Evolutionary conservation across 2,113 vertebrate genomes (phyloP).

Genomic region (mouse (Mus musculus)): GRCm39 chr9:70116501-70117000

Average conservation of each 20-base stretch:
- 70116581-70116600: neutral
- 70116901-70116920: neutral
- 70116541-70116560: neutral
- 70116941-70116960: constrained; percentile 34
- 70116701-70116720: neutral
- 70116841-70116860: constrained; percentile 59
- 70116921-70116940: constrained; percentile 26
- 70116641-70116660: neutral
- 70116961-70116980: neutral
- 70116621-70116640: neutral
- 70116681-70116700: neutral
- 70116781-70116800: constrained; percentile 54
- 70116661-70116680: neutral
- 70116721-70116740: constrained; percentile 42
- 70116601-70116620: neutral
- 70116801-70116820: constrained; percentile 55
- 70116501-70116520: constrained; percentile 37
- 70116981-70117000: neutral
- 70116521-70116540: neutral
- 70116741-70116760: constrained; percentile 60
- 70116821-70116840: constrained; percentile 42
- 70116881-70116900: neutral
- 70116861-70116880: constrained; percentile 44
- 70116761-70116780: constrained; percentile 66
- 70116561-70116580: neutral